A percentile compares a stretch with the other conserved stretches of the same genome.
These are phyloP conservation scores for Meleagris gallopavo DNA, from an alignment of 2,113 vertebrate species.

Conservation along the genomic window DNA sequence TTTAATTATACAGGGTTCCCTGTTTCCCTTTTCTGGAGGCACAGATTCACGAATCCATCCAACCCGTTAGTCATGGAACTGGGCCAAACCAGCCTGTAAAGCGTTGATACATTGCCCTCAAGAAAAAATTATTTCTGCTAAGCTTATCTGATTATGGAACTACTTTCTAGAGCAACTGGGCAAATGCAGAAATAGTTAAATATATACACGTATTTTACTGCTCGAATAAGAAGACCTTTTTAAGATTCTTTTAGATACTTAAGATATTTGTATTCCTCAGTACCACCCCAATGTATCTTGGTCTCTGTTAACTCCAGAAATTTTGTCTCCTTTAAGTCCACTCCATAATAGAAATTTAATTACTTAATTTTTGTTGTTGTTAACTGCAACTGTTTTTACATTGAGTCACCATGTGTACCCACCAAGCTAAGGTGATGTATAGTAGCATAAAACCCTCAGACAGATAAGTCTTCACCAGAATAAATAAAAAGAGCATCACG, in stretches of 20 bases:
- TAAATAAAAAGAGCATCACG: not conserved
- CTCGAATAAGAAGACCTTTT: not conserved
- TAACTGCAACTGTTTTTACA: not conserved
- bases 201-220: accelerated
- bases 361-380: accelerated
- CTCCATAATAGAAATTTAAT: accelerated
- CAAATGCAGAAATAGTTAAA: not conserved
- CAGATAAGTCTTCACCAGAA: not conserved
- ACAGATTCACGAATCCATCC: too few relatives aligned
- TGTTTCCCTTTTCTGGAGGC: too few relatives aligned
- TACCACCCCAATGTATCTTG: accelerated
- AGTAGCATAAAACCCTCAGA: not conserved
- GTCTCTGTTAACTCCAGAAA: not conserved
- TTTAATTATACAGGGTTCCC: too few relatives aligned
- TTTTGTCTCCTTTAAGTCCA: accelerated
- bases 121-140: not conserved
- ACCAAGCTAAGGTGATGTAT: not conserved
- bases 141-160: not conserved
- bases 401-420: not conserved
- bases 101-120: accelerated
- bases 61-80: too few relatives aligned
- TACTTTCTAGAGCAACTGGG: not conserved
- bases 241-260: too few relatives aligned
- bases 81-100: too few relatives aligned
- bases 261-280: not conserved